A percentile compares a stretch with the other conserved stretches of the same genome.
phyloP scores from a whole-genome alignment of 2,888 invertebrate genomes.

The Macrophya annulata region DNA sequence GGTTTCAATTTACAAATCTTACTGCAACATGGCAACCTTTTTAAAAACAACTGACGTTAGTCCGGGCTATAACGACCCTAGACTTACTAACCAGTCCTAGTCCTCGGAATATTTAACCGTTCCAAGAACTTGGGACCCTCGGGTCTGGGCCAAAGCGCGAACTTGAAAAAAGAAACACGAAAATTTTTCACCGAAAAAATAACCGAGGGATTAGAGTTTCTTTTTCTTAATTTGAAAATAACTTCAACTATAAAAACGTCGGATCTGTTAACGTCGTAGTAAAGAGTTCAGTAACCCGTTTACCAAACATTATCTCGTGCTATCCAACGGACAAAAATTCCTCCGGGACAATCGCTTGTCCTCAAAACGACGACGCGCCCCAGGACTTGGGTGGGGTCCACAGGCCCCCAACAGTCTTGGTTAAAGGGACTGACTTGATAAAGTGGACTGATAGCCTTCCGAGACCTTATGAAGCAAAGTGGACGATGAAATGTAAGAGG shows the following conservation, averaged over 20 bases:
- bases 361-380: slow-evolving; percentile 38
- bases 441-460: slow-evolving; percentile 45
- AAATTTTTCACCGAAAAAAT: neutral
- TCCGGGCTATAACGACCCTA: neutral
- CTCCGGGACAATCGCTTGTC: slow-evolving; percentile 15
- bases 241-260: neutral
- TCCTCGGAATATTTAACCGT: slow-evolving; percentile 24
- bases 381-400: slow-evolving; percentile 42
- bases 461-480: slow-evolving; percentile 29
- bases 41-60: slow-evolving; percentile 28
- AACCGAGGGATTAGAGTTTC: neutral
- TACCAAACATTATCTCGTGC: neutral
- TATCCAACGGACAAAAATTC: slow-evolving; percentile 38
- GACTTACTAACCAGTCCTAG: slow-evolving; percentile 25
- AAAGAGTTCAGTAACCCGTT: slow-evolving; percentile 45
- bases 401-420: slow-evolving; percentile 38
- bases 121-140: slow-evolving; percentile 41
- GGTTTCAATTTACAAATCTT: slow-evolving; percentile 52
- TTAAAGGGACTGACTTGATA: slow-evolving; percentile 46
- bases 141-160: neutral
- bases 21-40: slow-evolving; percentile 9
- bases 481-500: slow-evolving; percentile 11
- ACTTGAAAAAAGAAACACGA: slow-evolving; percentile 18
- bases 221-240: neutral
- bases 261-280: neutral